Evolutionary conservation across 1,140 invertebrate species (phyloP).

Genomic region (Drosophila pachea): DNA sequence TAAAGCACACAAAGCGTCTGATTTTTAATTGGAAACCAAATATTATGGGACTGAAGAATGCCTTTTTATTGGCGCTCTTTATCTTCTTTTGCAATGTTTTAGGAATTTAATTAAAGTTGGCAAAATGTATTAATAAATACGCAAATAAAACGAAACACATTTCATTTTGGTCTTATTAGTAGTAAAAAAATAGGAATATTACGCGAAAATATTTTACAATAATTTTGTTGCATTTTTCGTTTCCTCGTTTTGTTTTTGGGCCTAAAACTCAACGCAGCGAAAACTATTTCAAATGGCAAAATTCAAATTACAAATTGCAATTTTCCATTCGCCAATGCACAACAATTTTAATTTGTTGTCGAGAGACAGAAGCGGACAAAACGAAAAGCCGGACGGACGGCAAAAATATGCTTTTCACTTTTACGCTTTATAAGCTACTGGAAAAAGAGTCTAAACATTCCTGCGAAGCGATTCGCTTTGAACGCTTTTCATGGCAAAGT

Average conservation of each 20-base stretch:
- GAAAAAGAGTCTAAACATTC: slow-evolving; percentile 23
- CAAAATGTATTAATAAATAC: slow-evolving; percentile 54
- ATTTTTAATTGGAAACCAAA: slow-evolving; percentile 73
- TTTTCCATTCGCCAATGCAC: slow-evolving; percentile 25
- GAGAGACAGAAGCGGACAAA: slow-evolving; percentile 6
- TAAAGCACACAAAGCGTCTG: slow-evolving; percentile 32
- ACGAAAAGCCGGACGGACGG: background rate
- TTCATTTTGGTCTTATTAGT: background rate
- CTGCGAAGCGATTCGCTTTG: slow-evolving; percentile 27
- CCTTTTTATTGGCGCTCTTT: slow-evolving; percentile 13
- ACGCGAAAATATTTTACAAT: slow-evolving; percentile 8
- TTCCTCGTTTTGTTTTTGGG: background rate
- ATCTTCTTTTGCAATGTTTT: slow-evolving; percentile 24
- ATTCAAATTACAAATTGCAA: slow-evolving; percentile 28
- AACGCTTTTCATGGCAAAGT: slow-evolving; percentile 5
- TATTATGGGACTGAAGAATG: slow-evolving; percentile 47
- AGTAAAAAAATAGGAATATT: background rate
- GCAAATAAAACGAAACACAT: background rate
- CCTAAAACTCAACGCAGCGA: slow-evolving; percentile 10
- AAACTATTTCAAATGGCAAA: slow-evolving; percentile 35
- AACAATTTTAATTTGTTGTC: slow-evolving; percentile 13
- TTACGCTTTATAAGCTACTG: background rate
- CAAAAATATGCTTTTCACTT: slow-evolving; percentile 14
- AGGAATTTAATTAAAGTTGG: slow-evolving; percentile 71
- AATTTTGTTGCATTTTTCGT: slow-evolving; percentile 13